Conservation (phyloP, 2,888 invertebrate species). For the Apamea anceps region DNA sequence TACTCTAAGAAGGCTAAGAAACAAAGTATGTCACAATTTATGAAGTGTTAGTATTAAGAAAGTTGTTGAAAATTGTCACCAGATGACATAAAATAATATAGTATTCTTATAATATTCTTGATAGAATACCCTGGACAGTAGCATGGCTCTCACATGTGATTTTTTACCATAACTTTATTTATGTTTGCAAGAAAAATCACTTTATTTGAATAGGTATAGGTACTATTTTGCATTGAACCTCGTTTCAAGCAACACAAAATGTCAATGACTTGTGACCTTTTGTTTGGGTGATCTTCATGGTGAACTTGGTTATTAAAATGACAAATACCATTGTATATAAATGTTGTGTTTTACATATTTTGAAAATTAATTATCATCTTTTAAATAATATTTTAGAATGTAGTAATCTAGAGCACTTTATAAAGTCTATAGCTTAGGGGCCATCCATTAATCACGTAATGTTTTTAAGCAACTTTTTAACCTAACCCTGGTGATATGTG, state of each 20-base stretch:
- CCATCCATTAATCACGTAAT: no score
- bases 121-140: background rate
- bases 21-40: background rate
- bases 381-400: background rate
- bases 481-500: no score
- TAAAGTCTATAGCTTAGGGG: background rate
- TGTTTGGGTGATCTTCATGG: constrained; percentile 31
- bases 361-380: background rate
- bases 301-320: constrained; percentile 23
- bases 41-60: background rate
- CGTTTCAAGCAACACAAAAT: constrained; percentile 17
- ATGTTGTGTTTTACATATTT: constrained; percentile 23
- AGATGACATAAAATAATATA: background rate
- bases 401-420: constrained; percentile 4
- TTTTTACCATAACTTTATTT: background rate
- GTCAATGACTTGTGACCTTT: constrained; percentile 46
- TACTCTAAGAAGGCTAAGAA: background rate
- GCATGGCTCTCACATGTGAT: background rate
- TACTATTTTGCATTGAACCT: constrained; percentile 25
- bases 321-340: background rate
- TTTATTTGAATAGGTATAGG: background rate
- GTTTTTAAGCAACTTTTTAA: no score
- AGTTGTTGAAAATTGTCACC: background rate
- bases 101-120: background rate
- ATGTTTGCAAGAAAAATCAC: constrained; percentile 15